These are phyloP conservation scores for Hydrozoanthus gracilis DNA, from an alignment of 92 coral and sea anemone genomes.

Conservation along the genomic window DNA sequence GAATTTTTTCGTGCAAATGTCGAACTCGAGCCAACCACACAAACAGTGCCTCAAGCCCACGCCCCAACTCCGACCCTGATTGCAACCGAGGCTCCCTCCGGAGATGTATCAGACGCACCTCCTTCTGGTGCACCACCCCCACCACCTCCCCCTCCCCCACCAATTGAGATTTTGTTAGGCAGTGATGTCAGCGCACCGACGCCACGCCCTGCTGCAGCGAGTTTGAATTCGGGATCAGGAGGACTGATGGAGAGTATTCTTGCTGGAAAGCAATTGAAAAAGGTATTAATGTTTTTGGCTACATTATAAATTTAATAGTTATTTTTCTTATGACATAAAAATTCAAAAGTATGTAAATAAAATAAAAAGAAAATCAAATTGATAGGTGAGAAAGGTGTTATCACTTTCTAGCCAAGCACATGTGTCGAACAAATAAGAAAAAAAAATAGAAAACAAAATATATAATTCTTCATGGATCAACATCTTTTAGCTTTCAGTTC, in stretches of 20 bases:
- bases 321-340: not conserved
- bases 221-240: constrained; percentile 12
- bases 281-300: constrained; percentile 1
- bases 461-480: no score
- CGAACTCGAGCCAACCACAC: not conserved
- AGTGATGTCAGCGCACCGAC: not conserved
- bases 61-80: not conserved
- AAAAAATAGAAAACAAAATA: no score
- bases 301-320: not conserved
- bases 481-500: no score
- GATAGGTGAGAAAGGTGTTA: no score
- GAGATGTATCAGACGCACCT: not conserved
- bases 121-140: constrained; percentile 19
- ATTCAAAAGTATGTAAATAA: not conserved
- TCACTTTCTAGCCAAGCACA: no score
- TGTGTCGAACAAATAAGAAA: no score
- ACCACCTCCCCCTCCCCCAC: constrained; percentile 35
- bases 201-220: not conserved
- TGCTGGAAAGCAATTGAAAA: constrained; percentile 35
- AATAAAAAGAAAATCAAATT: no score
- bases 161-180: not conserved
- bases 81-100: not conserved
- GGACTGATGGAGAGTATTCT: constrained; percentile 40
- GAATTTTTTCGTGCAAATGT: constrained; percentile 7
- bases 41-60: not conserved